phyloP scores from a whole-genome alignment of 2,113 vertebrate species.

The Dryoscopus gambensis region DNA sequence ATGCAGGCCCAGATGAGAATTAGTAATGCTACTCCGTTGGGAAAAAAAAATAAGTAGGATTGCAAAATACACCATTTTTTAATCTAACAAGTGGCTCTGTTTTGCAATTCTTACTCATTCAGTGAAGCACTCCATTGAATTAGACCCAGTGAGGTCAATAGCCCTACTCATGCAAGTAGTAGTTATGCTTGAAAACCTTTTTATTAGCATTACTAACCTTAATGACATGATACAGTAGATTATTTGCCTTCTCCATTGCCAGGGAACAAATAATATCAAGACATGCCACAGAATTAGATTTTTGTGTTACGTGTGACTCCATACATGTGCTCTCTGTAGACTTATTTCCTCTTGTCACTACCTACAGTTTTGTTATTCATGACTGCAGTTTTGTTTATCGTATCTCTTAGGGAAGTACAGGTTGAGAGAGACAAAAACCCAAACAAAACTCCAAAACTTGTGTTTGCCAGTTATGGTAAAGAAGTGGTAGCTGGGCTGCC shows the following conservation, averaged over 20 bases:
- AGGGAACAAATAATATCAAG: not conserved
- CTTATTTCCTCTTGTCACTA: not conserved
- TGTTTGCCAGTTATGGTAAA: not conserved
- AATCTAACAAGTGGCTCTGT: not conserved
- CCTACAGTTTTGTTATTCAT: not conserved
- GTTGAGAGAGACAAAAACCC: not conserved
- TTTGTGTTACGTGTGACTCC: not conserved
- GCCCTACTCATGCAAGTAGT: not conserved
- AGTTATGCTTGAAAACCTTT: not conserved
- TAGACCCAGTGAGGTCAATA: not conserved
- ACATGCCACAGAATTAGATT: not conserved
- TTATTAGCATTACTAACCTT: not conserved
- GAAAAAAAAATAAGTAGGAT: not conserved
- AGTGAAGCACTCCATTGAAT: not conserved
- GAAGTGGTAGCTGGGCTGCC: not conserved
- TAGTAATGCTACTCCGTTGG: not conserved
- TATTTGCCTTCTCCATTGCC: not conserved
- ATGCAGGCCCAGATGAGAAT: not conserved
- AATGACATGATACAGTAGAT: not conserved
- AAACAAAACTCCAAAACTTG: not conserved
- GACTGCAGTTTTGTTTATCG: not conserved
- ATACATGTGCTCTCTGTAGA: not conserved
- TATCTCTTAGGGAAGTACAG: not conserved
- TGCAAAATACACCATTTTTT: not conserved
- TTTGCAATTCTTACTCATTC: conserved; percentile 23